Base-by-base conservation (phyloP, 2,113 vertebrate species). In the Neoarius graeffei region DNA sequence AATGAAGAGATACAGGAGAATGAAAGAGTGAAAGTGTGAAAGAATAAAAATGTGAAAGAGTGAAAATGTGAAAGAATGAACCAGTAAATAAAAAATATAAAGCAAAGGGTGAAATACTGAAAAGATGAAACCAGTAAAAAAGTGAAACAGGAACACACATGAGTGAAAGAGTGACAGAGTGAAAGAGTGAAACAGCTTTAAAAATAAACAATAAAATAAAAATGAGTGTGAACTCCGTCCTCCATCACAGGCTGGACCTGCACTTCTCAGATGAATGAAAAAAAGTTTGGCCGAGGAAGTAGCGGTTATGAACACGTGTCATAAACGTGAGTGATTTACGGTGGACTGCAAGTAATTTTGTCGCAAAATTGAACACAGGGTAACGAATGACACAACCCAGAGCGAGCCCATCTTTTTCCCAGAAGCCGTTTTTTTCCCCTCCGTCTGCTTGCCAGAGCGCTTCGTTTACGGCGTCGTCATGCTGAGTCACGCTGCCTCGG, bases 401-500 rank as follows among this genome's bases (percentile, higher is more conserved):
- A 48, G 27, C 35, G 30, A 60, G 8, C 15, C 30, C 52, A 19
- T 27, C 79, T 87, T n/a, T 9, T 73, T 56, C 86, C 67, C 80
- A 74, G 69, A 52, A 81, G 56, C 42, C 23, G 48, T 14, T 7
- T 48, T 8, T n/a, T 17, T 42, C 5, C 27, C 67, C 30, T 74
- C 67, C 25, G 80, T 83, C 30, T 27, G 66, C 9, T 20, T 50
- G 52, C 50, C 86, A 81, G 64, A 86, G n/a, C 7, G 62, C 19
- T 48, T 10, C n/a, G 48, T 86, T 60, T 11, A 14, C 52, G n/a
- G 30, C n/a, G 23, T 27, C n/a, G 42, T 56, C 17, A 77, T n/a
- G 64, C 66, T 42, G 71, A 87, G 71, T 84, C 87, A 67, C 25
- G 20, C 11, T 5, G 67, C 67, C 67, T n/a, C 86, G 67, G 19